Percentiles rank a stretch among this genome's conserved stretches.
Conservation (phyloP, 2,888 invertebrate genomes). For the Lithodes maja region DNA sequence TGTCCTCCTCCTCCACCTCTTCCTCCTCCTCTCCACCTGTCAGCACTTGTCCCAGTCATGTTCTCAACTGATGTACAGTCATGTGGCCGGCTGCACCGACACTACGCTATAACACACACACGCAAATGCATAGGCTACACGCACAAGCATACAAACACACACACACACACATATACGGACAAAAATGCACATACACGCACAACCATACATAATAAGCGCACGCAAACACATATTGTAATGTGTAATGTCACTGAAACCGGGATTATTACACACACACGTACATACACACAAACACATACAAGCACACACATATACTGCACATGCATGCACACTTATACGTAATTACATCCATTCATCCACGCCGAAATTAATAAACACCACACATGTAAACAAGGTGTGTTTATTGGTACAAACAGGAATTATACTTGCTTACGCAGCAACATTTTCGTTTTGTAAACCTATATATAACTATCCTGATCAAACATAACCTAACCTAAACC, state of each 20-base stretch:
- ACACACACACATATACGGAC: background rate
- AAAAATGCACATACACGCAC: background rate
- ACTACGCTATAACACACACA: background rate
- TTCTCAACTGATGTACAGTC: background rate
- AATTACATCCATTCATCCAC: too few relatives aligned
- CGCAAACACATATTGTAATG: background rate
- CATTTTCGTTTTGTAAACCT: too few relatives aligned
- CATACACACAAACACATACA: background rate
- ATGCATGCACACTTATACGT: background rate
- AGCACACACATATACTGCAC: background rate
- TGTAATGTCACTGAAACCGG: background rate
- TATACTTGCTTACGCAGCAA: too few relatives aligned
- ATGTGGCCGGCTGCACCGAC: background rate
- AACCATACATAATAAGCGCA: background rate
- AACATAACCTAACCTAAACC: too few relatives aligned
- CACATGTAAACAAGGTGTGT: too few relatives aligned
- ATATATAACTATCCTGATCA: too few relatives aligned
- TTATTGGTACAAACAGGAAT: too few relatives aligned
- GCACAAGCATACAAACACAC: background rate
- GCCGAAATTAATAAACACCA: too few relatives aligned
- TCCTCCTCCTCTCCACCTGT: background rate
- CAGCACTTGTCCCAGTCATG: background rate
- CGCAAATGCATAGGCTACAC: background rate
- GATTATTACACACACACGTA: background rate
- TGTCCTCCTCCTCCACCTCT: background rate